Conservation (phyloP, 2,113 vertebrate genomes). For the Tautogolabrus adspersus region DNA sequence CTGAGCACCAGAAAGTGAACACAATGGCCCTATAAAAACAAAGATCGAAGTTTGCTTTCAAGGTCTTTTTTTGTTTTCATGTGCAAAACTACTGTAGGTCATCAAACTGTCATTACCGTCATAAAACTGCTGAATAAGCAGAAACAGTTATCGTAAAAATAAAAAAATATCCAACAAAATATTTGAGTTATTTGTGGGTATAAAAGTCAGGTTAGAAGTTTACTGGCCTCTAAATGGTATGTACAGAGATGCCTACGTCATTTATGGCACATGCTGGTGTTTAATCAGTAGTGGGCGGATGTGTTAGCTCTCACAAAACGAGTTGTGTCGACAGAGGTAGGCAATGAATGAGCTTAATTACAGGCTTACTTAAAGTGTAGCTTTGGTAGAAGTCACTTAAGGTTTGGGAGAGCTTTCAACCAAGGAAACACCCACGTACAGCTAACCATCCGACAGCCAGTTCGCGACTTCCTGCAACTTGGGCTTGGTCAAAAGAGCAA, state of each 20-base stretch:
- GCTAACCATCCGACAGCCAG: neutral
- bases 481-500: neutral
- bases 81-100: neutral
- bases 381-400: neutral
- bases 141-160: neutral
- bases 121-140: neutral
- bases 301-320: neutral
- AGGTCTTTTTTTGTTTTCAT: no score
- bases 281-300: neutral
- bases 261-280: neutral
- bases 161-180: neutral
- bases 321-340: neutral
- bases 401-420: neutral
- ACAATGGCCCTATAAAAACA: no score
- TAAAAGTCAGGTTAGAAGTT: no score
- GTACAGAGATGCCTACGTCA: neutral
- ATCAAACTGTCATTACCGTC: neutral
- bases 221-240: no score
- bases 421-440: neutral
- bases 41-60: no score
- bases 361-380: neutral
- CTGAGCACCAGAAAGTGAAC: no score
- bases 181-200: neutral
- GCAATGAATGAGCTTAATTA: neutral
- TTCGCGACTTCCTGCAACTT: neutral